Percentiles rank a stretch among this genome's conserved stretches.
Evolutionary conservation across 1,140 invertebrate species (phyloP).

Genomic region (Drosophila pseudoobscura): DNA sequence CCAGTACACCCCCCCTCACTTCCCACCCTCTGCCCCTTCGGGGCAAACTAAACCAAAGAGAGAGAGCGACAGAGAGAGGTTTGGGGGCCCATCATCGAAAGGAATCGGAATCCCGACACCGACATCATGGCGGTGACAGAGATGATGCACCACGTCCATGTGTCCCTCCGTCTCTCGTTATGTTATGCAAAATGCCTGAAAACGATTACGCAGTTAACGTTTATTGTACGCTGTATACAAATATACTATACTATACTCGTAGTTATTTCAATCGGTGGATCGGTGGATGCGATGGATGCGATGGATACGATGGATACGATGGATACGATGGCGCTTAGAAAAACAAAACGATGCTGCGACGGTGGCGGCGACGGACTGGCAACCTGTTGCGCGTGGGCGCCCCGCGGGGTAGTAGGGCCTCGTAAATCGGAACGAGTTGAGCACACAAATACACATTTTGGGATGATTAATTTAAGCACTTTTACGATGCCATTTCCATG

Average conservation of each 20-base stretch:
- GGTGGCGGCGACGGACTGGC: constrained; percentile 55
- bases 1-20: no score
- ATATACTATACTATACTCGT: background rate
- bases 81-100: background rate
- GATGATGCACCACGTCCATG: constrained; percentile 1
- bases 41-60: no score
- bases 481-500: constrained; percentile 81
- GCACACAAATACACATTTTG: constrained; percentile 75
- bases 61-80: background rate
- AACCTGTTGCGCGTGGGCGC: constrained; percentile 61
- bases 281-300: constrained; percentile 19
- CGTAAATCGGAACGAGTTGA: constrained; percentile 72
- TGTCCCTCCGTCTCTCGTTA: constrained; percentile 7
- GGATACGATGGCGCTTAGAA: constrained; percentile 44
- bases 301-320: background rate
- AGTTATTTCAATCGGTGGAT: no score
- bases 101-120: no score
- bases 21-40: no score
- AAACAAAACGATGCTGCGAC: constrained; percentile 18
- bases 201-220: constrained; percentile 58
- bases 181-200: constrained; percentile 70
- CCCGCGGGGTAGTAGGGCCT: constrained; percentile 50
- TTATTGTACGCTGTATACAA: constrained; percentile 42
- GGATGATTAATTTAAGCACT: constrained; percentile 83
- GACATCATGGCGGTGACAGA: constrained; percentile 40